These are phyloP conservation scores for Erpobdella octoculata DNA, from an alignment of 2,888 invertebrate genomes.

Conservation along the genomic window DNA sequence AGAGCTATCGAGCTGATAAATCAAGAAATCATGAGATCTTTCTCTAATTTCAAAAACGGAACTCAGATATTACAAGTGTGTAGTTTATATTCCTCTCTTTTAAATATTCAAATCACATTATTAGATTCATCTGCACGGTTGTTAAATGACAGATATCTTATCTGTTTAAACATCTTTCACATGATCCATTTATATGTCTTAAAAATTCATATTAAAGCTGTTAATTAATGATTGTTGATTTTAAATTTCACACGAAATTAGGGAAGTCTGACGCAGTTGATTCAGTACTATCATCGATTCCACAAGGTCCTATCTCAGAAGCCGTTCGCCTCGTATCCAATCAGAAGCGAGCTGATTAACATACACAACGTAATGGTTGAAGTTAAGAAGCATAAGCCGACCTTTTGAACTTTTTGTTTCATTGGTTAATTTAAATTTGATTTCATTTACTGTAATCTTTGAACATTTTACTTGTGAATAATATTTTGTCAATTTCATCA, in stretches of 20 bases:
- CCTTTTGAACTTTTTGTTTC: constrained; percentile 59
- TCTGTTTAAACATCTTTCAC: neutral
- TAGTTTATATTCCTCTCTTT: neutral
- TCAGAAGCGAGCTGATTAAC: constrained; percentile 77
- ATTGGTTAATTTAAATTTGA: neutral
- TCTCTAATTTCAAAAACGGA: constrained; percentile 90
- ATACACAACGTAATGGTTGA: constrained; percentile 98
- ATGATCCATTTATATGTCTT: neutral
- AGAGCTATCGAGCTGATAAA: constrained; percentile 87
- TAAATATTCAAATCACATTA: neutral
- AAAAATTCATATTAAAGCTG: neutral
- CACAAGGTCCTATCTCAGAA: constrained; percentile 79
- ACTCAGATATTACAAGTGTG: constrained; percentile 76
- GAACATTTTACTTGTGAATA: too few species aligned
- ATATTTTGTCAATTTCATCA: too few species aligned
- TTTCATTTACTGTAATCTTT: too few species aligned
- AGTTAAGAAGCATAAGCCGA: constrained; percentile 96
- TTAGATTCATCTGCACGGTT: neutral
- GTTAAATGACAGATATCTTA: too few species aligned
- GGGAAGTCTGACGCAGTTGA: constrained; percentile 83
- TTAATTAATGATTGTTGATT: neutral
- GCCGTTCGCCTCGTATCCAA: constrained; percentile 54
- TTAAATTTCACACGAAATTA: constrained; percentile 39
- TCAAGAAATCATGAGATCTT: constrained; percentile 83
- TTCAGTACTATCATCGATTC: constrained; percentile 95